These are phyloP conservation scores for Hydropsyche betteni DNA, from an alignment of 2,888 invertebrate genomes.

Conservation along the genomic window DNA sequence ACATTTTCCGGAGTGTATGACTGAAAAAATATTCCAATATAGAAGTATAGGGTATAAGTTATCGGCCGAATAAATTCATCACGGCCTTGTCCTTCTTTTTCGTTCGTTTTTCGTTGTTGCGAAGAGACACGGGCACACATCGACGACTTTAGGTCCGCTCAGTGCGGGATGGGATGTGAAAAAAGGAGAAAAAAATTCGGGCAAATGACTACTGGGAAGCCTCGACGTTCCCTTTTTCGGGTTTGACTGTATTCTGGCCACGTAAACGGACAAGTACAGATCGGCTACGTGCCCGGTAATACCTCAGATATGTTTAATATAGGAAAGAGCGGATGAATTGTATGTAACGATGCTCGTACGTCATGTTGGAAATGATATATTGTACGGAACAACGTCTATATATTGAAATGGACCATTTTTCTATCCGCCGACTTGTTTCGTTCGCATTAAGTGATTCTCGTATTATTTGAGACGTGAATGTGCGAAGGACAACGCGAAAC, in stretches of 20 bases:
- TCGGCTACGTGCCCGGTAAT: slow-evolving; percentile 39
- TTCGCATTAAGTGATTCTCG: too few species aligned
- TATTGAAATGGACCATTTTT: slow-evolving; percentile 35
- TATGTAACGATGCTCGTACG: slow-evolving; percentile 32
- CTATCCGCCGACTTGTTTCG: slow-evolving; percentile 3
- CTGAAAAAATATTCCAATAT: slow-evolving; percentile 32
- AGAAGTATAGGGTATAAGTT: slow-evolving; percentile 25
- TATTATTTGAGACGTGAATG: too few species aligned
- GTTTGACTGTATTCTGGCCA: slow-evolving; percentile 28
- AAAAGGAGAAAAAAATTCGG: background rate
- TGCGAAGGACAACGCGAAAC: too few species aligned
- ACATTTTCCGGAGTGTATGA: slow-evolving; percentile 3
- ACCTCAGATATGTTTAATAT: slow-evolving; percentile 35
- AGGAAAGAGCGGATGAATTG: slow-evolving; percentile 36
- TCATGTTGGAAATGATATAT: slow-evolving; percentile 34
- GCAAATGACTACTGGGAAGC: slow-evolving; percentile 11
- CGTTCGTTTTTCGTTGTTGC: background rate
- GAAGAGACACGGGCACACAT: slow-evolving; percentile 12
- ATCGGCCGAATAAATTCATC: slow-evolving; percentile 35
- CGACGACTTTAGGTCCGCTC: slow-evolving; percentile 4
- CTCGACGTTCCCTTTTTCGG: slow-evolving; percentile 18
- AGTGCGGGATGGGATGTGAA: background rate
- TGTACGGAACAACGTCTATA: slow-evolving; percentile 7
- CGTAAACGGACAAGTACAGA: slow-evolving; percentile 39
- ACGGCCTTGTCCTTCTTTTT: slow-evolving; percentile 25